Base-by-base conservation (phyloP, 2,888 invertebrate genomes). In the Masnerella sp. region DNA sequence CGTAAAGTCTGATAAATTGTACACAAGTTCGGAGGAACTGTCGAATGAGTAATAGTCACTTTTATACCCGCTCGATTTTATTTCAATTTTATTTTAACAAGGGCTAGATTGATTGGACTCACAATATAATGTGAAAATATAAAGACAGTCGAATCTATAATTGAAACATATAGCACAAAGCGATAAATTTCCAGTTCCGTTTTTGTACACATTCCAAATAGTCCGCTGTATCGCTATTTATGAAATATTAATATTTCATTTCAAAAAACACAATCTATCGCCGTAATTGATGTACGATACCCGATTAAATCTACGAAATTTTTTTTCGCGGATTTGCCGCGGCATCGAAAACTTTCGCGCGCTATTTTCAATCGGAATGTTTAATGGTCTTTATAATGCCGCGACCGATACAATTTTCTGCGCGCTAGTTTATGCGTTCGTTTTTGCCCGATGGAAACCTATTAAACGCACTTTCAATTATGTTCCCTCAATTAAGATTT, bases 391-490 rank as follows among this genome's bases (percentile, higher is more conserved):
- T n/a, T n/a, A n/a, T n/a, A n/a, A n/a, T n/a, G n/a, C n/a, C n/a
- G n/a, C n/a, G n/a, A n/a, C n/a, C n/a, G n/a, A n/a, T n/a, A n/a
- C n/a, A n/a, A n/a, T n/a, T n/a, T n/a, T n/a, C n/a, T n/a, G n/a
- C n/a, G n/a, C n/a, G n/a, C n/a, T n/a, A n/a, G 22, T 22, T 3
- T 7, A 22, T 5, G 22, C 22, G 7, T 22, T 22, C 7, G 4
- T 22, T 5, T 22, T 22, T 3, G 22, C 22, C 3, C 22, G 3
- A 22, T 22, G 7, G 7, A 22, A 22, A 34, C 34, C 7, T 8
- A 40, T 54, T 54, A 54, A 54, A 36, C n/a, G 25, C 42, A 42
- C 17, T 58, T 43, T 40, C 42, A 58, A 43, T 58, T 58, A 20
- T 17, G 12, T 28, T 9, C 12, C 20, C 32, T 30, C 40, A 40